Percentiles rank a stretch among this genome's conserved stretches.
Evolutionary conservation across 1,140 invertebrate genomes (phyloP).

Genomic region (Schlechtendalia chinensis): DNA sequence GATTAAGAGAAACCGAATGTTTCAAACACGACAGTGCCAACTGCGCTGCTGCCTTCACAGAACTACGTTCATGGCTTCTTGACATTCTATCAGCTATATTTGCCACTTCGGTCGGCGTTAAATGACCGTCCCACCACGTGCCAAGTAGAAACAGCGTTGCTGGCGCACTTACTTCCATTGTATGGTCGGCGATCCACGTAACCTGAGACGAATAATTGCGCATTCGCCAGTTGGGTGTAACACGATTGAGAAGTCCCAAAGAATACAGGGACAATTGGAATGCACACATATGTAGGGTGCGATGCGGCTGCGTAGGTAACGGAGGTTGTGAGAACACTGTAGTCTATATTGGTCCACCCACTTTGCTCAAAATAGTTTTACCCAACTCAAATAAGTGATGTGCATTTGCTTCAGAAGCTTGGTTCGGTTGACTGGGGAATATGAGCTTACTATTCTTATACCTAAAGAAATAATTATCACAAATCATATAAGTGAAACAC

Average conservation of each 20-base stretch:
- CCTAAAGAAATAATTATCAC: not conserved
- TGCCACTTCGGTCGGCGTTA: conserved; percentile 95
- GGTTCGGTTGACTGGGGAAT: conserved; percentile 93
- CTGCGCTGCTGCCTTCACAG: conserved; percentile 88
- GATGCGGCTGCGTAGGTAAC: conserved; percentile 73
- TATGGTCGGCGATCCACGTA: conserved; percentile 96
- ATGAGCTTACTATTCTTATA: conserved; percentile 69
- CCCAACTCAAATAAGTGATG: conserved; percentile 98
- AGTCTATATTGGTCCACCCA: conserved; percentile 90
- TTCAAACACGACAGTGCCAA: conserved; percentile 90
- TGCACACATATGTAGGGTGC: conserved; percentile 95
- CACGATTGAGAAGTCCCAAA: conserved; percentile 94
- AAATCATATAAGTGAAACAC: not conserved
- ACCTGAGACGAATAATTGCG: conserved; percentile 97
- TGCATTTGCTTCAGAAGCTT: conserved; percentile 93
- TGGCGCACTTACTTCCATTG: conserved; percentile 94
- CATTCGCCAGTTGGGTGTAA: conserved; percentile 94
- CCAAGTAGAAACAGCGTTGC: conserved; percentile 95
- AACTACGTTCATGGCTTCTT: conserved; percentile 80
- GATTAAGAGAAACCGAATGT: conserved; percentile 93
- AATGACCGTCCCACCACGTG: conserved; percentile 96
- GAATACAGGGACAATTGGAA: conserved; percentile 97
- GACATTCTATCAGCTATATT: conserved; percentile 94
- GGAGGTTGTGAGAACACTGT: conserved; percentile 83
- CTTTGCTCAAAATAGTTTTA: conserved; percentile 90